phyloP scores from a whole-genome alignment of 2,888 invertebrate species.

The Imbricaverruca yamaguchii region DNA sequence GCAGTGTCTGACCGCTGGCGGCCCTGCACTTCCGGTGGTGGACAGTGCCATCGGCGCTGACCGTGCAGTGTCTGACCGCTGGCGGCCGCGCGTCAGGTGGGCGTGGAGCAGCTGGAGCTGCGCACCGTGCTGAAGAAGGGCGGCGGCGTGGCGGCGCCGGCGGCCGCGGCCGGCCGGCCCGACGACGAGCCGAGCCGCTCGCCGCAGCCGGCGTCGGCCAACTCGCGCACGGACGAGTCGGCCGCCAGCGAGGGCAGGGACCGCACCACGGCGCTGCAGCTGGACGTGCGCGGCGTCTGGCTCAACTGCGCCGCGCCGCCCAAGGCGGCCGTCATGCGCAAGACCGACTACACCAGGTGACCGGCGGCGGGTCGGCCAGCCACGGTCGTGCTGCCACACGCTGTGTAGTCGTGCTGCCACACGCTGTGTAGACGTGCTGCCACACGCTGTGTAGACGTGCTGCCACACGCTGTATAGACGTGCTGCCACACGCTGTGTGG shows the following conservation, averaged over 20 bases:
- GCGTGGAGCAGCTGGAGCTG: conserved; percentile 16
- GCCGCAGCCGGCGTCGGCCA: conserved; percentile 19
- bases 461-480: too few species aligned
- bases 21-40: too few species aligned
- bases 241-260: conserved; percentile 24
- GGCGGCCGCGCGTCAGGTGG: neutral
- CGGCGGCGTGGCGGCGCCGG: neutral
- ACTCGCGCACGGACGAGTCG: conserved; percentile 23
- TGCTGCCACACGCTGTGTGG: too few species aligned
- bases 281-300: conserved; percentile 86
- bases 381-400: too few species aligned
- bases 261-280: conserved; percentile 37
- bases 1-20: too few species aligned
- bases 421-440: too few species aligned
- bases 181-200: neutral
- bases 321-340: conserved; percentile 82
- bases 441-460: too few species aligned
- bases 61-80: too few species aligned
- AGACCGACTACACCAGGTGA: conserved; percentile 85
- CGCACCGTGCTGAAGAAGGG: neutral
- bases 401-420: too few species aligned
- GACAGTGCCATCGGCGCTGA: too few species aligned
- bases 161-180: neutral
- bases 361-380: too few species aligned
- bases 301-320: conserved; percentile 97